Percentiles rank a stretch among this genome's conserved stretches.
Conservation (phyloP, 2,113 vertebrate species). For the Ageneiosus marmoratus region DNA sequence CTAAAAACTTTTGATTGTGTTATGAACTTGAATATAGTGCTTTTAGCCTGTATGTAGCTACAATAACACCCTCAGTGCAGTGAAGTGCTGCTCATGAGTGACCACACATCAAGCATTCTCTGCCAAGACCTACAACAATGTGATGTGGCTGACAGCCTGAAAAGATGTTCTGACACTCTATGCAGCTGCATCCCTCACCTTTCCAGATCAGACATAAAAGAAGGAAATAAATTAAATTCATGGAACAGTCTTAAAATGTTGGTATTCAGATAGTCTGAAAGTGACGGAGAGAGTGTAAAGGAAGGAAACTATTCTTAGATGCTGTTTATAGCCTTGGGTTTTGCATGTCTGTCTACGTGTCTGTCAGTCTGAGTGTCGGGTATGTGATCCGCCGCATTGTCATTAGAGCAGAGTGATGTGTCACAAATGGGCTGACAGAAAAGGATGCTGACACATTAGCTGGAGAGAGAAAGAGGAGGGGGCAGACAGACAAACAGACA, state of each 20-base stretch:
- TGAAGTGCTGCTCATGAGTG: not conserved
- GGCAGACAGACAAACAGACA: not conserved
- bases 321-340: constrained; percentile 22
- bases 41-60: not conserved
- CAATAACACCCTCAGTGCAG: not conserved
- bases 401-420: constrained; percentile 31
- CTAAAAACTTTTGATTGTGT: too few species aligned
- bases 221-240: constrained; percentile 7
- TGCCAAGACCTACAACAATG: constrained; percentile 3
- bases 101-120: not conserved
- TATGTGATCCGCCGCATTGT: constrained; percentile 10
- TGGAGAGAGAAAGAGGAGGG: not conserved
- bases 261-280: constrained; percentile 5
- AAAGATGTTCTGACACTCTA: not conserved
- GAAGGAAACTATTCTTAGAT: constrained; percentile 6
- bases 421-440: constrained; percentile 3
- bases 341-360: not conserved
- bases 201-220: not conserved
- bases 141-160: not conserved
- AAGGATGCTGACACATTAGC: not conserved
- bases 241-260: not conserved
- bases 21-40: not conserved
- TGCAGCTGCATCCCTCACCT: not conserved
- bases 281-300: constrained; percentile 8
- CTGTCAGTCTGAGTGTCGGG: not conserved